Percentiles rank a stretch among this genome's conserved stretches.
Evolutionary conservation across 2,888 invertebrate species (phyloP).

Genomic region (Nomada fucata): DNA sequence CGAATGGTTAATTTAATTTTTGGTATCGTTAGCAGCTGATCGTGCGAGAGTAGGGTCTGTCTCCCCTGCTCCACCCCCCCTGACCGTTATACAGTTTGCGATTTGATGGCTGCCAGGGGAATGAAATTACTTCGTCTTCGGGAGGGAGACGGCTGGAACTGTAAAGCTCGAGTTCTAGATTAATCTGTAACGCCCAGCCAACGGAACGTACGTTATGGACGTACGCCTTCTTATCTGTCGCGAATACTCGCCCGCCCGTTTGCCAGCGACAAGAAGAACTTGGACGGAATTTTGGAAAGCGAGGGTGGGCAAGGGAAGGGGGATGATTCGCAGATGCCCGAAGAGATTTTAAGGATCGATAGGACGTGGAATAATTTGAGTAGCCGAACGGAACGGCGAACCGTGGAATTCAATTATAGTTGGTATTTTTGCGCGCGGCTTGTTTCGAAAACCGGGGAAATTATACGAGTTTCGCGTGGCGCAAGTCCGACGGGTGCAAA

Average conservation of each 20-base stretch:
- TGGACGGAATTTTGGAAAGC: neutral
- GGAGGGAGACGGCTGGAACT: constrained; percentile 5
- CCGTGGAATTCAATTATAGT: no score
- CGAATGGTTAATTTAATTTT: constrained; percentile 57
- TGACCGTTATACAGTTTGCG: constrained; percentile 48
- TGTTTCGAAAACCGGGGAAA: no score
- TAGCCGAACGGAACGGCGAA: neutral
- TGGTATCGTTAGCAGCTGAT: constrained; percentile 58
- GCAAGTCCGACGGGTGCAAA: no score
- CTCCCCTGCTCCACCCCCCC: neutral
- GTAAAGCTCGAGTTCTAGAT: constrained; percentile 21
- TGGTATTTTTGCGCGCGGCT: no score
- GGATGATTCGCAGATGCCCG: constrained; percentile 11
- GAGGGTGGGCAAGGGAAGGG: neutral
- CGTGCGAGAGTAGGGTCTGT: constrained; percentile 11
- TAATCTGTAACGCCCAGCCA: constrained; percentile 31
- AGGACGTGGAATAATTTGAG: constrained; percentile 4
- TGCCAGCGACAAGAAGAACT: constrained; percentile 27
- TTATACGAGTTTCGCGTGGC: no score
- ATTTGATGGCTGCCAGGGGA: constrained; percentile 55
- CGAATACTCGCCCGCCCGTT: constrained; percentile 35
- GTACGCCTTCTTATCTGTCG: constrained; percentile 34
- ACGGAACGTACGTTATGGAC: constrained; percentile 31
- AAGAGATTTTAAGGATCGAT: constrained; percentile 11
- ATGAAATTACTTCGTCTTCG: constrained; percentile 49